Evolutionary conservation across 1,140 invertebrate species (phyloP), one percentile per base, ranked within the genome.

Genomic region (Hylaeus anthracinus): DNA sequence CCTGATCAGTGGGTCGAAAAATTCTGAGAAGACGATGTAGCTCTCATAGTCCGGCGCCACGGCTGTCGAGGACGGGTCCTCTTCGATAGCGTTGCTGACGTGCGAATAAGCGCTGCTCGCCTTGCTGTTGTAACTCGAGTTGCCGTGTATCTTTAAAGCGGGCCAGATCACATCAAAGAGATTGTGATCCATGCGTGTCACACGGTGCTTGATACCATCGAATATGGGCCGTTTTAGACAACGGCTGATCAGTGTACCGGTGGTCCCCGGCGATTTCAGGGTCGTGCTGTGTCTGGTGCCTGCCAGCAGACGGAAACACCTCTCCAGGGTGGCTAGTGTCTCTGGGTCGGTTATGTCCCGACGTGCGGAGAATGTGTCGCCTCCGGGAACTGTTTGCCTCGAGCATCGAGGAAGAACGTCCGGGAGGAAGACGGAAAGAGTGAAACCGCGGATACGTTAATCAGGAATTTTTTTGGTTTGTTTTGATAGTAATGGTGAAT

Each of bases 161-260:
- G 96, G 96, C 96, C 96, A 97, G 86, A 97, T 96, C 4, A 97
- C 94, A 91, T 97, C 96, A 88, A 97, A 96, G 1, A 97, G 94
- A 91, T 96, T 96, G 91, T 97, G 96, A 92, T 97, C 96, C 85
- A 96, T 94, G 91, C 95, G 95, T 43, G 96, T 97, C 81, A 96
- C 92, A 82, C 96, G 94, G 65, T 94, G 89, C 92, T 96, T 96
- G 67, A 97, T 94, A 67, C 92, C 91, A 83, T 97, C 96, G 90
- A 96, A 97, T 72, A 96, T 92, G 3, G 94, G 93, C 76, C 94
- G 94, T 88, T 95, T 96, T 15, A 97, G 91, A 85, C 96, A 96
- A 90, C 95, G 95, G 74, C 95, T 94, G 74, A 96, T 89, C 85
- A 95, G 94, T 82, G 95, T 94, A 88, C 90, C 89, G 65, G 89